Evolutionary conservation across 2,113 vertebrate species (phyloP).

Genomic region (Athene noctua): DNA sequence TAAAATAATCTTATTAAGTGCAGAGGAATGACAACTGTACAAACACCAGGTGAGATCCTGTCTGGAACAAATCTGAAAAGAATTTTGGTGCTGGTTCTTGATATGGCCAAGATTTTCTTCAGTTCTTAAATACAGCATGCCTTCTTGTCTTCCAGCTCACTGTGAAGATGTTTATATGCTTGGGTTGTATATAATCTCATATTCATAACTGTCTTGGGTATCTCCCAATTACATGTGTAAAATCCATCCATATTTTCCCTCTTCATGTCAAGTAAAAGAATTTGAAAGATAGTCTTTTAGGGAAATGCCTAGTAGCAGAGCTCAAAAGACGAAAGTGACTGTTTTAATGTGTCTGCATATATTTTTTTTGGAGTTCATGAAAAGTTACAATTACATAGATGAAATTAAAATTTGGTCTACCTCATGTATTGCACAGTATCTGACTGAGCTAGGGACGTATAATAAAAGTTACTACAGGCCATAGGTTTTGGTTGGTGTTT

Average conservation of each 20-base stretch:
- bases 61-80: not conserved
- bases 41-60: slow-evolving; percentile 17
- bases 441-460: not conserved
- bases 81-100: not conserved
- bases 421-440: not conserved
- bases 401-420: not conserved
- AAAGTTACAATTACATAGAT: not conserved
- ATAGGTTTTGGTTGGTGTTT: not conserved
- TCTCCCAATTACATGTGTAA: not conserved
- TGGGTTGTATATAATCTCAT: not conserved
- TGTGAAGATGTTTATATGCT: not conserved
- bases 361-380: not conserved
- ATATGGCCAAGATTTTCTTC: not conserved
- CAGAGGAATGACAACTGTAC: not conserved
- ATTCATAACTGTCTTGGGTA: not conserved
- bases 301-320: not conserved
- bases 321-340: not conserved
- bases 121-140: not conserved
- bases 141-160: not conserved
- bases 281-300: not conserved
- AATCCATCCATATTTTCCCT: not conserved
- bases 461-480: not conserved
- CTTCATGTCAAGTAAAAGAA: not conserved
- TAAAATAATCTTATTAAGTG: not conserved
- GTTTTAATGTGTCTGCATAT: not conserved